A percentile compares a stretch with the other conserved stretches of the same genome.
Conservation (phyloP, 2,888 invertebrate genomes). For the Adineta ricciae region DNA sequence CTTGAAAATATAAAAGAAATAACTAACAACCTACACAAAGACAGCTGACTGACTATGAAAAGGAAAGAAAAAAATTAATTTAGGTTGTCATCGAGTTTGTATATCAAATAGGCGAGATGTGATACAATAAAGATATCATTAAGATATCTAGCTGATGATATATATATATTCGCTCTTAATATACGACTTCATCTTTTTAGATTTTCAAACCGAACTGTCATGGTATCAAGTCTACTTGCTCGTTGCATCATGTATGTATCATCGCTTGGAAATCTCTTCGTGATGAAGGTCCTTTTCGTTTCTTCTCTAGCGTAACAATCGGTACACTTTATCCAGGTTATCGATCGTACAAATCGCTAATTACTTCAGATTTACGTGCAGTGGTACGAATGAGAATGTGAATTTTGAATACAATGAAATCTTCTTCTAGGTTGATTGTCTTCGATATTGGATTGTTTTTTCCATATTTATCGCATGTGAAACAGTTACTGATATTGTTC, state of each 20-base stretch:
- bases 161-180: not conserved
- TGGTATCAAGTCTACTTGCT: slow-evolving; percentile 3
- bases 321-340: slow-evolving; percentile 97
- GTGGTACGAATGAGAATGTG: slow-evolving; percentile 46
- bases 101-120: not conserved
- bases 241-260: not conserved
- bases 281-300: not conserved
- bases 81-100: not conserved
- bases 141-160: no score
- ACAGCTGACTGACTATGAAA: not conserved
- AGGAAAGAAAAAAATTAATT: not conserved
- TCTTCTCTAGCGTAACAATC: slow-evolving; percentile 47
- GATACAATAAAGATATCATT: not conserved
- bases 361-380: slow-evolving; percentile 95
- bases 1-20: not conserved
- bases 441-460: slow-evolving; percentile 99
- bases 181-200: not conserved
- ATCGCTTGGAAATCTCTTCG: not conserved
- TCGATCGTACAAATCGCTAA: slow-evolving; percentile 93
- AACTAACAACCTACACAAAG: not conserved
- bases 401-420: no score
- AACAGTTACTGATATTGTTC: slow-evolving; percentile 85
- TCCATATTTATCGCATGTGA: slow-evolving; percentile 86
- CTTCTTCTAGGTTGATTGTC: slow-evolving; percentile 81
- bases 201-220: not conserved